phyloP scores from a whole-genome alignment of 2,113 vertebrate genomes.

The Aldabrachelys gigantea region DNA sequence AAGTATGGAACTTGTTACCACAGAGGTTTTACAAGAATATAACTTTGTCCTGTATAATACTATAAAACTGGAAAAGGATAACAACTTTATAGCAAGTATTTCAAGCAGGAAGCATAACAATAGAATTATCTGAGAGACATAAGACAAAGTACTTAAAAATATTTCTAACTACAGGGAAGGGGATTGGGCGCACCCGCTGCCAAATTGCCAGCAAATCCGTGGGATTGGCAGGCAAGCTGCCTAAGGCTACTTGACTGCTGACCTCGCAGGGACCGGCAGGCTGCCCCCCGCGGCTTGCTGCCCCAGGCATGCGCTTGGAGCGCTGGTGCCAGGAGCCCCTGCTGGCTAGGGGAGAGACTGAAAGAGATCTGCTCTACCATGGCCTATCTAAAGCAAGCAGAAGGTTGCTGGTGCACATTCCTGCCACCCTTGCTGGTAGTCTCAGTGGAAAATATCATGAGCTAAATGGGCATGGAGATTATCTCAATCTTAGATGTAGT shows the following conservation, averaged over 20 bases:
- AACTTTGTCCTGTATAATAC: not conserved
- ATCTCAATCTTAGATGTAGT: not conserved
- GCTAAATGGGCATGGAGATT: not conserved
- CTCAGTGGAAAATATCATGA: not conserved
- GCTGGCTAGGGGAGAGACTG: not conserved
- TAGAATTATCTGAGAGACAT: not conserved
- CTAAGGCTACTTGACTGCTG: too few species aligned
- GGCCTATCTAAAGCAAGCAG: not conserved
- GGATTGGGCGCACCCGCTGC: not conserved
- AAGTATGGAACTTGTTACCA: not conserved
- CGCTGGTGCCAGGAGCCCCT: too few species aligned
- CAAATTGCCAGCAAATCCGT: too few species aligned
- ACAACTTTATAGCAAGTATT: not conserved
- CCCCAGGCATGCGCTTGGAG: too few species aligned
- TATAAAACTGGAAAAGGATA: constrained; percentile 2
- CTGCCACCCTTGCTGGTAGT: not conserved
- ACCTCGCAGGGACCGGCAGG: too few species aligned
- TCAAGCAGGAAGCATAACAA: not conserved
- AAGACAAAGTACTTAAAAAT: not conserved
- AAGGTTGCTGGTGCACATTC: not conserved
- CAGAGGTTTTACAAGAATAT: constrained; percentile 24
- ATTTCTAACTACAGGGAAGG: not conserved
- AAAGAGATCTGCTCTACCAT: not conserved
- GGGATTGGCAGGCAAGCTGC: too few species aligned
- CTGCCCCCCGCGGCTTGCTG: too few species aligned